phyloP scores from a whole-genome alignment of 2,888 invertebrate species.

The Colostygia pectinataria region DNA sequence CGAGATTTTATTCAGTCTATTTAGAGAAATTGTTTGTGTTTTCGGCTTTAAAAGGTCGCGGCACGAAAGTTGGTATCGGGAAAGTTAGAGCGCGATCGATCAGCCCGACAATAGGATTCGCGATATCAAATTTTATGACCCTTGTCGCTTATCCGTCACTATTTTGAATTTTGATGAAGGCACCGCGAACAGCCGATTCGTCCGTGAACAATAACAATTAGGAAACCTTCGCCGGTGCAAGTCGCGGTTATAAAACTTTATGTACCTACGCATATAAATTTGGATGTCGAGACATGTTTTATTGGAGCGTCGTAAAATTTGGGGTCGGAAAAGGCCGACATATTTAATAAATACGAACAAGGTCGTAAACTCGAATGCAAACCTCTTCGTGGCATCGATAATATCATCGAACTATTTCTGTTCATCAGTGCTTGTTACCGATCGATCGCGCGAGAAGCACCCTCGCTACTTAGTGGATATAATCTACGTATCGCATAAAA shows the following conservation, averaged over 20 bases:
- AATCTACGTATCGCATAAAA: slow-evolving; percentile 12
- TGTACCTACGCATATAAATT: slow-evolving; percentile 79
- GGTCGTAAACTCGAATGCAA: slow-evolving; percentile 77
- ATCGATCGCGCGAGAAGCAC: slow-evolving; percentile 32
- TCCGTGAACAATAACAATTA: slow-evolving; percentile 81
- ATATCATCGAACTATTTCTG: slow-evolving; percentile 70
- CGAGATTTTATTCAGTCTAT: slow-evolving; percentile 47
- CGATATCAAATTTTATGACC: slow-evolving; percentile 46
- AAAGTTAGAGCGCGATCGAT: slow-evolving; percentile 41
- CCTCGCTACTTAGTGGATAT: slow-evolving; percentile 13
- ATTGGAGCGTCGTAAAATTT: slow-evolving; percentile 80
- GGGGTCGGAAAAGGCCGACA: slow-evolving; percentile 80
- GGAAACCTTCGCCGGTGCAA: slow-evolving; percentile 73
- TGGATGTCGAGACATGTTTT: slow-evolving; percentile 82
- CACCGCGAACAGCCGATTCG: slow-evolving; percentile 46
- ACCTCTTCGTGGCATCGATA: slow-evolving; percentile 75
- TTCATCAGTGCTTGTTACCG: slow-evolving; percentile 42
- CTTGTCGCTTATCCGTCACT: slow-evolving; percentile 49
- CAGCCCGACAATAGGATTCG: slow-evolving; percentile 38
- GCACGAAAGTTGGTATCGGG: slow-evolving; percentile 30
- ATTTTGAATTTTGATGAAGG: slow-evolving; percentile 55
- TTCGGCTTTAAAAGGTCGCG: slow-evolving; percentile 33
- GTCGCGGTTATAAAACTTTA: slow-evolving; percentile 81
- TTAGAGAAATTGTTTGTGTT: slow-evolving; percentile 40
- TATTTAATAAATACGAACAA: slow-evolving; percentile 83